These are phyloP conservation scores for Bombus picipes DNA, from an alignment of 1,140 invertebrate species.

Conservation along the genomic window DNA sequence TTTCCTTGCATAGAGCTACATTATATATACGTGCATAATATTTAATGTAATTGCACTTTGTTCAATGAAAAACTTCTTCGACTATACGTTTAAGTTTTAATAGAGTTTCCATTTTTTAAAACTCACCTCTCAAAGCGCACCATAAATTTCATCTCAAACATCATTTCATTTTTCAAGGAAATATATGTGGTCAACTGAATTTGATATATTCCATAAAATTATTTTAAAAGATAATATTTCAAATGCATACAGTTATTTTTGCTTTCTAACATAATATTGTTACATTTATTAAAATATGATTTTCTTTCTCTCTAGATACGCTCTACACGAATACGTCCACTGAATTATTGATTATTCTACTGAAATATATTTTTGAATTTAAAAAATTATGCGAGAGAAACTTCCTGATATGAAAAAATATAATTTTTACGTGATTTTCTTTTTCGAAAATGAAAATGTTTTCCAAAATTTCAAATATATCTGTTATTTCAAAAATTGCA, in stretches of 20 bases:
- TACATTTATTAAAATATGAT: background rate
- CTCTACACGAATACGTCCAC: too few relatives aligned
- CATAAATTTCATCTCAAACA: background rate
- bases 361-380: background rate
- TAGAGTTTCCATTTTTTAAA: background rate
- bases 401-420: background rate
- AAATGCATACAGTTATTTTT: background rate
- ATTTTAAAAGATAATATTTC: background rate
- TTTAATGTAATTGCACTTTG: background rate
- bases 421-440: background rate
- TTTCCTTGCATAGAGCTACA: too few relatives aligned
- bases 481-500: background rate
- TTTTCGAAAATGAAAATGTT: background rate
- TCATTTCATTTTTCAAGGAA: background rate
- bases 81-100: background rate
- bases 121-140: background rate
- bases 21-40: too few relatives aligned
- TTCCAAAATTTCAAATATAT: background rate
- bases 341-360: constrained; percentile 2
- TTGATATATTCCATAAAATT: background rate
- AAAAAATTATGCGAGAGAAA: background rate
- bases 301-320: background rate
- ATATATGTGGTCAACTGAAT: background rate
- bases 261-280: background rate
- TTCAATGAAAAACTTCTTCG: background rate